Base-by-base conservation (phyloP, 2,888 invertebrate species). In the Coleophora flavipennella region DNA sequence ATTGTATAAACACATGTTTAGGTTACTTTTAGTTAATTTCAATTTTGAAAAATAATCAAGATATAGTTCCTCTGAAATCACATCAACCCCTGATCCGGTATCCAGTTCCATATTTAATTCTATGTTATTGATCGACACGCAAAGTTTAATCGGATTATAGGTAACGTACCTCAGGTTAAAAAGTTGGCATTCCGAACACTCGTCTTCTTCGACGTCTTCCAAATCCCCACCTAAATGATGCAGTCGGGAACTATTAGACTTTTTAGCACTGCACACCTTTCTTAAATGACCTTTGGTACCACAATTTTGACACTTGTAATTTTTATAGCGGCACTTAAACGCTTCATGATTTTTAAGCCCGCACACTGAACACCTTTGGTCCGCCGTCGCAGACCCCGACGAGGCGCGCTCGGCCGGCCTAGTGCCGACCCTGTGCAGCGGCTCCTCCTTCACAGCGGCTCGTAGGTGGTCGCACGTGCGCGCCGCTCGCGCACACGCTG, bases 1-100 rank as follows among this genome's bases (percentile, higher is more conserved):
- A 9, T 41, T 39, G 28, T 42, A 45, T 6, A 43, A 25, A 13
- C 43, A 43, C 27, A 40, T 36, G 28, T 36, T 27, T 4, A 35
- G 9, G 13, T 35, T n/a, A 28, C 35, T 13, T 13, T 35, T 13
- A 7, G 6, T 13, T 12, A 35, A 8, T 2, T 2, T 3, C 2
- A 3, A 2, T 2, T 27, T 27, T 27, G 28, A 13, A 35, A 35
- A 35, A 12, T 35, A 9, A 2, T 29, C 8, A n/a, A n/a, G n/a
- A n/a, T 29, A 29, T 9, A 29, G 8, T 29, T 29, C n/a, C n/a
- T n/a, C n/a, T n/a, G n/a, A n/a, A n/a, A 3, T 29, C n/a, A n/a
- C n/a, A n/a, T n/a, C n/a, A n/a, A n/a, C n/a, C n/a, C n/a, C n/a
- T n/a, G n/a, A n/a, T n/a, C n/a, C 29, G 2, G 29, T 6, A 29